phyloP scores from a whole-genome alignment of 2,888 invertebrate species.

The Corythucha ciliata region DNA sequence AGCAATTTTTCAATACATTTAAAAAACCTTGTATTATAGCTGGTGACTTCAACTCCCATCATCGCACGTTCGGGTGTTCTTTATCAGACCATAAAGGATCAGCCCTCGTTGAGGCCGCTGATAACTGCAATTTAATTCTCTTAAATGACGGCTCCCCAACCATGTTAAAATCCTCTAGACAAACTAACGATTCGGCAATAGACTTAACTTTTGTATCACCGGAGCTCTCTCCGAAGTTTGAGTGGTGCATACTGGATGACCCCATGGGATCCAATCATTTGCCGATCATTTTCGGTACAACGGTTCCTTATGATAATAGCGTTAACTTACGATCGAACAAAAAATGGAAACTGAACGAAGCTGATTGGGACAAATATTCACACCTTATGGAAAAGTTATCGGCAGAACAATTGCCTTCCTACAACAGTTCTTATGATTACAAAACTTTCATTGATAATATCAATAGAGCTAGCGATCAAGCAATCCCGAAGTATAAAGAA shows the following conservation, averaged over 20 bases:
- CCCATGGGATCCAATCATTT: neutral
- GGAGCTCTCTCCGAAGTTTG: neutral
- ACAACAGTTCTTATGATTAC: neutral
- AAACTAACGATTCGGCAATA: neutral
- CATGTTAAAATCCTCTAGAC: neutral
- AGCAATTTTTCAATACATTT: no score
- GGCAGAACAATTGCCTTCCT: neutral
- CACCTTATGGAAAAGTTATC: neutral
- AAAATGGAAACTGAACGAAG: neutral
- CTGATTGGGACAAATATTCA: neutral
- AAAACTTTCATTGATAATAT: neutral
- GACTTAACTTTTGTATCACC: slow-evolving; percentile 3
- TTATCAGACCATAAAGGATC: neutral
- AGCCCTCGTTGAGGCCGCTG: neutral
- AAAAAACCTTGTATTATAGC: no score
- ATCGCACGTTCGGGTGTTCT: no score
- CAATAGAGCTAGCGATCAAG: neutral
- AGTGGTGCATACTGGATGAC: neutral
- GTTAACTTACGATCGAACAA: no score
- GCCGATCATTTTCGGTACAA: neutral
- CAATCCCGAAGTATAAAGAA: neutral
- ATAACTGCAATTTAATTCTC: neutral
- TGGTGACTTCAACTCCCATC: no score
- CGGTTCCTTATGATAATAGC: no score
- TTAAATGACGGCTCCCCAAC: slow-evolving; percentile 1